Evolutionary conservation across 2,888 invertebrate genomes (phyloP).

Genomic region (Oscheius onirici): DNA sequence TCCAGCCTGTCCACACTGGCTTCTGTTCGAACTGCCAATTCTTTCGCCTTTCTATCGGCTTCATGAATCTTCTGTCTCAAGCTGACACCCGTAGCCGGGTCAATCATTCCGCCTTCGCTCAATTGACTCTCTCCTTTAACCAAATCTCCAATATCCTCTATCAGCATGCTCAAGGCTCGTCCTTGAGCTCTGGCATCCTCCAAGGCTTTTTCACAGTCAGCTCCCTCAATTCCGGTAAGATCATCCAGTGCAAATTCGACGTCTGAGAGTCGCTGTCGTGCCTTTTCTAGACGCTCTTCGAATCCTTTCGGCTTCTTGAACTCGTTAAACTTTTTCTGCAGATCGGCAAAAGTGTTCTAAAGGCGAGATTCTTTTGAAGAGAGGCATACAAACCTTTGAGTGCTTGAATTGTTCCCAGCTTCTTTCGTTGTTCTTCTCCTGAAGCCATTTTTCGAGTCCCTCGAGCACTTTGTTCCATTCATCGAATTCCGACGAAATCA

Average conservation of each 20-base stretch:
- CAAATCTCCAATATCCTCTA: constrained; percentile 33
- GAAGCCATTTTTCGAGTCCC: constrained; percentile 58
- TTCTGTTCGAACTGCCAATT: constrained; percentile 43
- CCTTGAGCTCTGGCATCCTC: constrained; percentile 43
- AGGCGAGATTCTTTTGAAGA: not conserved
- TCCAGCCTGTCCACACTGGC: constrained; percentile 58
- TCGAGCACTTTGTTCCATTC: constrained; percentile 60
- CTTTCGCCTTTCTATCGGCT: constrained; percentile 44
- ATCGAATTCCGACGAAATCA: constrained; percentile 62
- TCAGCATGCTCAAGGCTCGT: constrained; percentile 23
- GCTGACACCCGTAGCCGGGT: constrained; percentile 40
- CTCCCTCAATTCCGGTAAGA: constrained; percentile 54
- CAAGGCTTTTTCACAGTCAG: constrained; percentile 48
- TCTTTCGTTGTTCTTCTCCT: constrained; percentile 39
- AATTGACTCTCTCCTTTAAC: constrained; percentile 39
- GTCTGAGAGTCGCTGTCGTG: constrained; percentile 43
- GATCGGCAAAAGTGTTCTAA: constrained; percentile 46
- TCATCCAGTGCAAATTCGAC: constrained; percentile 65
- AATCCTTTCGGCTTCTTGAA: constrained; percentile 67
- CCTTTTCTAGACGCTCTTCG: constrained; percentile 53
- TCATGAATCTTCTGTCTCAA: constrained; percentile 39
- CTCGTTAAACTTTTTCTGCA: constrained; percentile 49
- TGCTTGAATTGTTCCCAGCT: constrained; percentile 52
- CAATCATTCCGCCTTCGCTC: constrained; percentile 46
- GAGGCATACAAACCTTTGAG: constrained; percentile 40